phyloP scores from a whole-genome alignment of 2,113 vertebrate species.

The Percina caprodes region DNA sequence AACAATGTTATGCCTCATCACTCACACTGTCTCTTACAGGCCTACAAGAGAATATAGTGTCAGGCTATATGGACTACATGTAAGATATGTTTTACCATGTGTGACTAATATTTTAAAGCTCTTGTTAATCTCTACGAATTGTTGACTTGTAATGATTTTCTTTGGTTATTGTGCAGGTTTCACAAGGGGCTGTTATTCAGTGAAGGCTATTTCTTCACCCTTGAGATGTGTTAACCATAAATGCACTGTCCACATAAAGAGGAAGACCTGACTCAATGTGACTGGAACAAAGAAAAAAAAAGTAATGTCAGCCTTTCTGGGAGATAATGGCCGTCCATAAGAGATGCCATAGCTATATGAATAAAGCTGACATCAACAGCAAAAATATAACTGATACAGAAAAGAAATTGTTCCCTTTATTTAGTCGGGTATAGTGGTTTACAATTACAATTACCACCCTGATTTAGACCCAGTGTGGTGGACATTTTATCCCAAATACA shows the following conservation, averaged over 20 bases:
- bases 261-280: slow-evolving; percentile 32
- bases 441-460: neutral
- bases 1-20: slow-evolving; percentile 13
- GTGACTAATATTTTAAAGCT: neutral
- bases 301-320: slow-evolving; percentile 37
- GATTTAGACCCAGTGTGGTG: neutral
- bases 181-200: slow-evolving; percentile 4
- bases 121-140: neutral
- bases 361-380: neutral
- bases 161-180: neutral
- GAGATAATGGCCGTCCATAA: neutral
- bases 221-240: neutral
- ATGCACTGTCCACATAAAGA: slow-evolving; percentile 27
- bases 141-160: neutral
- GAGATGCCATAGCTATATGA: slow-evolving; percentile 2
- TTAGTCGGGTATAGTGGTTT: neutral
- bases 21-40: slow-evolving; percentile 1
- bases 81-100: neutral
- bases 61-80: neutral
- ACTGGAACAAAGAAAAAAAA: slow-evolving; percentile 25
- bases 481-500: neutral
- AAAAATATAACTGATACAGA: neutral
- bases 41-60: neutral
- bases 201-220: slow-evolving; percentile 13
- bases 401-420: neutral